A percentile compares a stretch with the other conserved stretches of the same genome.
Evolutionary conservation across 2,113 vertebrate species (phyloP).

Genomic region (Dasypus novemcinctus): DNA sequence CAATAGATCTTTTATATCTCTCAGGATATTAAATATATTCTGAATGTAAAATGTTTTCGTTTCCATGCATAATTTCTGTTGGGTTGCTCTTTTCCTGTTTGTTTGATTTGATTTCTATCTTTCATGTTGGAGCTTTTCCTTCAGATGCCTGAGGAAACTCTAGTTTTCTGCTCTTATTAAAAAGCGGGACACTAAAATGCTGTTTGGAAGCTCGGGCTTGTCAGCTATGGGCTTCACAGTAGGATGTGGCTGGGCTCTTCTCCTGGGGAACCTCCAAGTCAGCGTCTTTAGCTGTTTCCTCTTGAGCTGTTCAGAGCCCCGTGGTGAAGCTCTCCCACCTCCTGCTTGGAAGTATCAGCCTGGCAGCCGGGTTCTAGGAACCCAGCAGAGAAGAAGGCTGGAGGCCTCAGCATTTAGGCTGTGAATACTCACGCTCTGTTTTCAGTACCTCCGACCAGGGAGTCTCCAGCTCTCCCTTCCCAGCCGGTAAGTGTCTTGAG

Average conservation of each 20-base stretch:
- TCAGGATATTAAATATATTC: slow-evolving; percentile 67
- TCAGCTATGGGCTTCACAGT: neutral
- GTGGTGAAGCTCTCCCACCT: neutral
- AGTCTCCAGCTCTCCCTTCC: neutral
- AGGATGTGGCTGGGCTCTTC: neutral
- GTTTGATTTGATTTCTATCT: slow-evolving; percentile 50
- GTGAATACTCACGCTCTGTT: too few relatives aligned
- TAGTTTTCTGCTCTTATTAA: neutral
- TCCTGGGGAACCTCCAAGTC: neutral
- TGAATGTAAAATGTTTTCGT: slow-evolving; percentile 58
- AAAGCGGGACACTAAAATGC: neutral
- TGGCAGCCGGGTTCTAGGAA: neutral
- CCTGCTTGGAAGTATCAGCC: neutral
- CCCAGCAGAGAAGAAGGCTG: neutral
- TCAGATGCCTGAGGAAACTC: slow-evolving; percentile 7
- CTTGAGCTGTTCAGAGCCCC: neutral
- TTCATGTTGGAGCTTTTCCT: slow-evolving; percentile 21
- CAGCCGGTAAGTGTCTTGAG: neutral
- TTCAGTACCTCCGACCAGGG: neutral
- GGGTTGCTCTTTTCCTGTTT: slow-evolving; percentile 20
- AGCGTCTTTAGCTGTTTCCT: neutral
- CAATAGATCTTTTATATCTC: slow-evolving; percentile 51
- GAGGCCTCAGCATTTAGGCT: neutral
- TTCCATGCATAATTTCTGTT: slow-evolving; percentile 38
- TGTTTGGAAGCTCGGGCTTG: neutral